Evolutionary conservation across 2,888 invertebrate genomes (phyloP).

Genomic region (Blera fallax): DNA sequence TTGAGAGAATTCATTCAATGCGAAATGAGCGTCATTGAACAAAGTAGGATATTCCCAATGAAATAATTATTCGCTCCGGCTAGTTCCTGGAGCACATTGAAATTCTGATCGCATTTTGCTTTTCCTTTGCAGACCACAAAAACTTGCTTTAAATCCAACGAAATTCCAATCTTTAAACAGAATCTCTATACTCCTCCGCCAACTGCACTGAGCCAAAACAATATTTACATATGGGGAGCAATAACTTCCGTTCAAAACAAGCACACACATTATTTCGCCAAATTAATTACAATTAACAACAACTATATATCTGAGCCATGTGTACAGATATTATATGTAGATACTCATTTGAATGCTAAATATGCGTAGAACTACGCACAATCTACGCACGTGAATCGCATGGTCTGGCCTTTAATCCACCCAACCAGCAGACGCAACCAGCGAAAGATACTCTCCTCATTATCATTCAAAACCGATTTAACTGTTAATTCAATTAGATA

Average conservation of each 20-base stretch:
- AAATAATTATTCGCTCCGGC: background rate
- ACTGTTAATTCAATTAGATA: constrained; percentile 64
- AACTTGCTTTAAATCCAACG: background rate
- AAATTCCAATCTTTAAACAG: background rate
- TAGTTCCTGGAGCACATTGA: background rate
- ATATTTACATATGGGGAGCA: constrained; percentile 38
- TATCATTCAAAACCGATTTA: constrained; percentile 55
- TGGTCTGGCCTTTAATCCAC: constrained; percentile 19
- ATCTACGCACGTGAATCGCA: background rate
- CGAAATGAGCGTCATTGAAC: background rate
- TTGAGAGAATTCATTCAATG: background rate
- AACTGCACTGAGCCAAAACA: background rate
- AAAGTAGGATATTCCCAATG: too few relatives aligned
- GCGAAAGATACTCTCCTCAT: constrained; percentile 16
- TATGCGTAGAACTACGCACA: constrained; percentile 16
- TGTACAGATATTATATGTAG: constrained; percentile 2
- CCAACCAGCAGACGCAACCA: background rate
- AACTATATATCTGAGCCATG: constrained; percentile 14
- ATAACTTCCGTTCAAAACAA: constrained; percentile 25
- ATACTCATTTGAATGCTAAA: constrained; percentile 36
- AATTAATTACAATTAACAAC: constrained; percentile 51
- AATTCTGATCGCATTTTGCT: background rate
- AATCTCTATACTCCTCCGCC: background rate
- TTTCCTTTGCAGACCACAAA: background rate
- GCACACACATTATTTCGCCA: background rate